These are phyloP conservation scores for Dendrolimus houi DNA, from an alignment of 2,888 invertebrate species.

Conservation along the genomic window DNA sequence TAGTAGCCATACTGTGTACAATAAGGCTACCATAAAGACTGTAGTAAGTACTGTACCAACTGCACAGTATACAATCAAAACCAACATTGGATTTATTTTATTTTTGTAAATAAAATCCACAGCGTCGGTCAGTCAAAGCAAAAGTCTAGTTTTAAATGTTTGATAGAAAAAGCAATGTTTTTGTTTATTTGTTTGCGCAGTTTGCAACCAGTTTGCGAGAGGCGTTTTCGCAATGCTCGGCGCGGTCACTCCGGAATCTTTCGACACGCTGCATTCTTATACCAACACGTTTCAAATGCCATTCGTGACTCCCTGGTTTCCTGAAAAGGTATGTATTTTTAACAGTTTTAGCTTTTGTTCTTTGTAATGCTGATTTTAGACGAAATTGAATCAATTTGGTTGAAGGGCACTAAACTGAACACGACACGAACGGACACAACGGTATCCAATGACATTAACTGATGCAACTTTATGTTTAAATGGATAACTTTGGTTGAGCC, in stretches of 20 bases:
- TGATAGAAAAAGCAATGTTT: neutral
- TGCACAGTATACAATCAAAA: no score
- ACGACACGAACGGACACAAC: no score
- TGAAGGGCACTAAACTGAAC: no score
- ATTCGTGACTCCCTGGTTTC: slow-evolving; percentile 94
- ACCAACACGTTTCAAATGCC: slow-evolving; percentile 96
- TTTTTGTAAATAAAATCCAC: neutral
- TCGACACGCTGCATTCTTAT: slow-evolving; percentile 93
- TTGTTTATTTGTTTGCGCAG: slow-evolving; percentile 65
- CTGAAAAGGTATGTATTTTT: slow-evolving; percentile 82
- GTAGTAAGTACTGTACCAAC: no score
- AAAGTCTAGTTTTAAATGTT: neutral
- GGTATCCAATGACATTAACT: no score
- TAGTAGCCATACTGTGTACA: no score
- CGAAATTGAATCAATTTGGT: no score
- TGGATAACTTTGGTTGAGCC: no score
- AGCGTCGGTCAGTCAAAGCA: neutral
- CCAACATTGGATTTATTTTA: neutral
- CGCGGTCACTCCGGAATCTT: slow-evolving; percentile 92
- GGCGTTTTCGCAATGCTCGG: slow-evolving; percentile 92
- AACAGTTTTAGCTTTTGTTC: neutral
- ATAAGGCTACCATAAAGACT: no score
- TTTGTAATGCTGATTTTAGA: no score
- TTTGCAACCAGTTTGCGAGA: slow-evolving; percentile 91
- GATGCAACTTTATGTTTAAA: no score